These are phyloP conservation scores for Pseudolaguvia tuberculata DNA, from an alignment of 2,113 vertebrate species.

Conservation along the genomic window DNA sequence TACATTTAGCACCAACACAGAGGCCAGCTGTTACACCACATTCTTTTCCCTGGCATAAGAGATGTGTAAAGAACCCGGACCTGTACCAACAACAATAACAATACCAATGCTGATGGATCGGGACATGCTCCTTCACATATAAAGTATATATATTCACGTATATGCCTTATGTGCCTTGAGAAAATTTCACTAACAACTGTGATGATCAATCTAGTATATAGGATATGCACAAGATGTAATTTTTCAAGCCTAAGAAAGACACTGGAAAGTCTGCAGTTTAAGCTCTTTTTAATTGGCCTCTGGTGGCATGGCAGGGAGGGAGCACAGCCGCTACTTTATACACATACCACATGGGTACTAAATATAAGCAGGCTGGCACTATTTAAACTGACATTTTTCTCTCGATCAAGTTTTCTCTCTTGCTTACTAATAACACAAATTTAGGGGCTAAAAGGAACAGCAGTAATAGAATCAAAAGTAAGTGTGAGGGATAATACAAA, in stretches of 20 bases:
- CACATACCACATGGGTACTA: constrained; percentile 38
- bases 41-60: constrained; percentile 21
- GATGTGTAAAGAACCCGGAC: background rate
- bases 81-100: background rate
- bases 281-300: constrained; percentile 49
- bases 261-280: constrained; percentile 32
- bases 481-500: background rate
- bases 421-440: background rate
- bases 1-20: constrained; percentile 10
- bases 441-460: background rate
- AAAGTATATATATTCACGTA: too few relatives aligned
- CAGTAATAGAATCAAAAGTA: constrained; percentile 11
- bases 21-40: constrained; percentile 34
- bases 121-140: too few relatives aligned
- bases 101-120: too few relatives aligned
- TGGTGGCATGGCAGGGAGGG: constrained; percentile 33
- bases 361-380: constrained; percentile 34
- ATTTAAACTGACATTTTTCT: background rate
- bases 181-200: background rate
- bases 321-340: constrained; percentile 31
- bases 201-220: background rate
- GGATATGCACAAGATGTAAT: constrained; percentile 11
- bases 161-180: too few relatives aligned
- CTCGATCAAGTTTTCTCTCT: background rate
- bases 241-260: constrained; percentile 35